phyloP scores from a whole-genome alignment of 2,113 vertebrate genomes.

The Sigmodon hispidus region DNA sequence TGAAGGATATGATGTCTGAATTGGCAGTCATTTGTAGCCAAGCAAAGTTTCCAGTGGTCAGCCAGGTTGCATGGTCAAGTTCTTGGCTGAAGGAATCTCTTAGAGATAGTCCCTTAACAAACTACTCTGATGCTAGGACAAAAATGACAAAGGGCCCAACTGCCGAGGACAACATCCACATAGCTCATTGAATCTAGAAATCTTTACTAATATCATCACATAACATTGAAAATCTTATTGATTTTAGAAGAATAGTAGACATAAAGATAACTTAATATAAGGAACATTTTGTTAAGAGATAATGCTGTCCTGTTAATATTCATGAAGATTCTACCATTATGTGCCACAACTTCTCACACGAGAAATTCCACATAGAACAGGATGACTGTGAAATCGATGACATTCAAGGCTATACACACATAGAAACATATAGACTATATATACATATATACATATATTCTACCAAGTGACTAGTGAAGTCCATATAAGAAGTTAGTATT shows the following conservation, averaged over 20 bases:
- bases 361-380: slow-evolving; percentile 3
- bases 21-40: not conserved
- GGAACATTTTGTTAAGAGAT: slow-evolving; percentile 38
- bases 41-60: not conserved
- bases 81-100: not conserved
- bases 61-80: not conserved
- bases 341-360: not conserved
- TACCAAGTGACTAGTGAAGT: not conserved
- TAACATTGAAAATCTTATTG: not conserved
- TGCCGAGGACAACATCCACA: not conserved
- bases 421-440: not conserved
- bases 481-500: not conserved
- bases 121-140: not conserved
- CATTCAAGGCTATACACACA: not conserved
- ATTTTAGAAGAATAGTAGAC: slow-evolving; percentile 43
- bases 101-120: not conserved
- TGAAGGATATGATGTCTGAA: not conserved
- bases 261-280: not conserved
- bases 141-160: not conserved
- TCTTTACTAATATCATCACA: not conserved
- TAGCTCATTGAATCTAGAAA: not conserved
- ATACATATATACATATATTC: not conserved
- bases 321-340: not conserved
- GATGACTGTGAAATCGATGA: slow-evolving; percentile 26
- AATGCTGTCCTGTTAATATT: slow-evolving; percentile 13